Conservation (phyloP, 92 coral and sea anemone genomes). For the Galaxea fascicularis region DNA sequence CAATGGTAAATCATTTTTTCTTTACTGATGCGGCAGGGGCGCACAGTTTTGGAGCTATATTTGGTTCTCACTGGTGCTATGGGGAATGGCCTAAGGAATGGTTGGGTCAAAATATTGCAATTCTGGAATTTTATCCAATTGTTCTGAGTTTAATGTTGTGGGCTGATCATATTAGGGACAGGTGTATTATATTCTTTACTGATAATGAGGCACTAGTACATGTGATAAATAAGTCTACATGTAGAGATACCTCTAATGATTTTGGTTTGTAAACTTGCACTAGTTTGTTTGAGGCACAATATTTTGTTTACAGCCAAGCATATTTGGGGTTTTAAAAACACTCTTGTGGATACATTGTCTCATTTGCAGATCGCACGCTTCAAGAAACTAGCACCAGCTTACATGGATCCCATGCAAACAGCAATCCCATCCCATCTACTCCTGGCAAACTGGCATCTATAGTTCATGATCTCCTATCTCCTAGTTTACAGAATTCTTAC, state of each 20-base stretch:
- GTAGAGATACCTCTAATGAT: not conserved
- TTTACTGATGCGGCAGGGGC: slow-evolving; percentile 54
- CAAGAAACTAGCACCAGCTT: not conserved
- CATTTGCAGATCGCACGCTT: not conserved
- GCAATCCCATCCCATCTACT: not conserved
- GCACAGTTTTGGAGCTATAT: not conserved
- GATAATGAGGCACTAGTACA: not conserved
- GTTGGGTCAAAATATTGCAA: not conserved
- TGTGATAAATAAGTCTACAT: not conserved
- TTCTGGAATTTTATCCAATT: not conserved
- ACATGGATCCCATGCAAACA: not conserved
- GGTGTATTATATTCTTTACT: not conserved
- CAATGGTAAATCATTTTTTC: slow-evolving; percentile 42
- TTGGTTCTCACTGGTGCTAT: slow-evolving; percentile 45
- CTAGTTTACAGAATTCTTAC: slow-evolving; percentile 64
- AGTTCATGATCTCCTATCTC: not conserved
- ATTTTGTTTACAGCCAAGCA: not conserved
- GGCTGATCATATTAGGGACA: not conserved
- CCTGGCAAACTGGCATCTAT: not conserved
- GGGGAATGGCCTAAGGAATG: slow-evolving; percentile 58
- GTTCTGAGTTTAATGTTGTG: not conserved
- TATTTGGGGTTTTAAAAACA: not conserved
- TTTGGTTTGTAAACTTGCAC: not conserved
- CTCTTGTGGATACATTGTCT: not conserved
- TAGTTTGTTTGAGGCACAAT: not conserved